Conservation (phyloP, 92 coral and sea anemone genomes). For the Porites lobata region DNA sequence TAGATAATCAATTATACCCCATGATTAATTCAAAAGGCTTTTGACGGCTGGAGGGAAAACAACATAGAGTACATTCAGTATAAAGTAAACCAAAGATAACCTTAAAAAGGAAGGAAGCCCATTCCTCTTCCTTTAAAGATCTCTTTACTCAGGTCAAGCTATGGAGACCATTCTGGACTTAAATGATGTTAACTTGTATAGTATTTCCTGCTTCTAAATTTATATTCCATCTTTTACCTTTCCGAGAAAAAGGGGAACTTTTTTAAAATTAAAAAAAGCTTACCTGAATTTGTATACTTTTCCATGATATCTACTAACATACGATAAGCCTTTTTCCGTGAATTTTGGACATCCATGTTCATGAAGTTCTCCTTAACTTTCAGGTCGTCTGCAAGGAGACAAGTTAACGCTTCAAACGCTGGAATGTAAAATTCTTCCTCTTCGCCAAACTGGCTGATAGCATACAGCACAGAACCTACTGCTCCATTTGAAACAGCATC, state of each 20-base stretch:
- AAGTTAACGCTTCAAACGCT: constrained; percentile 72
- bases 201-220: not conserved
- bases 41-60: too few species aligned
- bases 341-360: constrained; percentile 41
- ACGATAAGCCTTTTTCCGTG: constrained; percentile 40
- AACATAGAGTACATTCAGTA: too few species aligned
- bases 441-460: constrained; percentile 69
- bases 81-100: too few species aligned
- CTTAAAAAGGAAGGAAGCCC: too few species aligned
- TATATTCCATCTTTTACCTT: not conserved
- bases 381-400: constrained; percentile 46
- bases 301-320: constrained; percentile 67
- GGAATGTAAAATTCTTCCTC: constrained; percentile 83
- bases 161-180: too few species aligned
- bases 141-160: too few species aligned
- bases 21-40: too few species aligned
- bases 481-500: constrained; percentile 53
- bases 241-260: not conserved
- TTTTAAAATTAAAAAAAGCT: not conserved
- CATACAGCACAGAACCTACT: constrained; percentile 60
- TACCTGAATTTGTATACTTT: constrained; percentile 73
- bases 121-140: too few species aligned
- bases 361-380: constrained; percentile 61
- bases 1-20: too few species aligned
- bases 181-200: too few species aligned